Base-by-base conservation (phyloP, 1,140 invertebrate species). In the Schlechtendalia chinensis region DNA sequence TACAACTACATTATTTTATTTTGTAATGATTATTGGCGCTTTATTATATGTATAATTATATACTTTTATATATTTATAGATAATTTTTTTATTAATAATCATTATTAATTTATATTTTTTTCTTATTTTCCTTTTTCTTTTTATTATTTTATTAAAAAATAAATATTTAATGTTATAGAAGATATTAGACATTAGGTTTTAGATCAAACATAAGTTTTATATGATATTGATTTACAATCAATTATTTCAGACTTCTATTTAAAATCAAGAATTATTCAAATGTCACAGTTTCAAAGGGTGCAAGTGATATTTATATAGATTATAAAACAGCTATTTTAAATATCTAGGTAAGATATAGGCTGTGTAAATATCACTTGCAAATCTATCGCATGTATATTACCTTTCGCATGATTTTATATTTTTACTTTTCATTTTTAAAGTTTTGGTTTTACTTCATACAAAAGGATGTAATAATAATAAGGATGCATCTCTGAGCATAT, bases 261-360 rank as follows among this genome's bases (percentile, higher is more conserved):
- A 27, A 54, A 53, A 72, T 72, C 69, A 72, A 72, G 69, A 72
- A 27, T 72, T 54, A 54, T 29, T 54, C 24, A 32, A 63, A 14
- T 63, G 29, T 32, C 32, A 27, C 45, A 39, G 11, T 53, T 22
- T 71, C 5, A 71, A 50, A 54, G 69, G 69, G 69, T 72, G 50
- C 72, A 58, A 74, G 72, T 45, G 72, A 77, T 77, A 77, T 77
- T 77, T 77, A 77, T 58, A 45, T 77, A 77, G 56, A 58, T 39
- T 11, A 58, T 77, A 24, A 77, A 58, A 56, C 27, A 32, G 16
- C 17, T 59, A 77, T 77, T 77, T 59, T 17, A 59, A 59, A 39
- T 58, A 58, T n/a, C 12, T 77, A 77, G 72, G 72, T 77, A 77
- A 77, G 72, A 77, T 77, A 59, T 59, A 59, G 69, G 47, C 47